phyloP scores from a whole-genome alignment of 2,113 vertebrate genomes.

The Limnothrissa miodon region DNA sequence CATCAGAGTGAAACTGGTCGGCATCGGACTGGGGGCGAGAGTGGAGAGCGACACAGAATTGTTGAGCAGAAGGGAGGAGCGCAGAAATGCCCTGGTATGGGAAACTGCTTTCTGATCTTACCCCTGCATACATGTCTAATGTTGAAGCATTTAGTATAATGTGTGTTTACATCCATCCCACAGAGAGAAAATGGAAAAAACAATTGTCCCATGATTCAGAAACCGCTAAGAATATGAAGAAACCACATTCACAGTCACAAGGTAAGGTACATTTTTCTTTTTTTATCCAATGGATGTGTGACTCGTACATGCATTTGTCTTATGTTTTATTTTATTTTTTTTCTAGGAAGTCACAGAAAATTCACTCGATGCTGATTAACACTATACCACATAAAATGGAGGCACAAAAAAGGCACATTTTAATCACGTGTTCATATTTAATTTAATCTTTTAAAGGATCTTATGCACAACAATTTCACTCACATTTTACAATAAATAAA shows the following conservation, averaged over 20 bases:
- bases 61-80: constrained; percentile 36
- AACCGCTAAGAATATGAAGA: constrained; percentile 37
- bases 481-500: constrained; percentile 22
- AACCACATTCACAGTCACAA: constrained; percentile 31
- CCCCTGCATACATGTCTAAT: not conserved
- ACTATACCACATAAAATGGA: constrained; percentile 56
- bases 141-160: not conserved
- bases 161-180: not conserved
- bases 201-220: constrained; percentile 28
- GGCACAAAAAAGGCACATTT: constrained; percentile 35
- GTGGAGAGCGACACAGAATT: constrained; percentile 46
- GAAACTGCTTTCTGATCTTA: not conserved
- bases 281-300: not conserved
- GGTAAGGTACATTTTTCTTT: constrained; percentile 26
- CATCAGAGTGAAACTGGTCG: constrained; percentile 39
- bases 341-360: constrained; percentile 61
- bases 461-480: not conserved
- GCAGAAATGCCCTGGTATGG: constrained; percentile 54
- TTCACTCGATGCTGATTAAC: constrained; percentile 66
- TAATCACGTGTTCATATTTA: constrained; percentile 61
- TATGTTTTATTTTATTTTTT: not conserved
- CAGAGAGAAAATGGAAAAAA: constrained; percentile 56
- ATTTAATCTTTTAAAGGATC: constrained; percentile 55
- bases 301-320: not conserved
- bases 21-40: constrained; percentile 56